Conservation (phyloP, 1,140 invertebrate species). For the Zaprionus taronus region DNA sequence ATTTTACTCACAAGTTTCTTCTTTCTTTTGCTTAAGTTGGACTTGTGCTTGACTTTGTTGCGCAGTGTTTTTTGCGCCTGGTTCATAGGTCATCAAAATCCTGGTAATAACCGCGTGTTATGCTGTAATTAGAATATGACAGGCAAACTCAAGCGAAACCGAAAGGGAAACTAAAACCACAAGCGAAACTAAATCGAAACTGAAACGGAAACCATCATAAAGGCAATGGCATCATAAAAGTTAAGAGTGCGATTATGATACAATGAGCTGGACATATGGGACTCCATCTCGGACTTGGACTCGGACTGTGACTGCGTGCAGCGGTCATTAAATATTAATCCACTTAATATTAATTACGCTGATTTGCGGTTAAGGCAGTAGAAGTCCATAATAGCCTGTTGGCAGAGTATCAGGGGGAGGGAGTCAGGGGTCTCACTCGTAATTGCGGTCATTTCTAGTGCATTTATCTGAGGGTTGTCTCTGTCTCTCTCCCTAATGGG, state of each 20-base stretch:
- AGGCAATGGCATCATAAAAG: slow-evolving; percentile 66
- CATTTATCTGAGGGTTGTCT: slow-evolving; percentile 50
- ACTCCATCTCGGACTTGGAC: slow-evolving; percentile 8
- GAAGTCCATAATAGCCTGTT: slow-evolving; percentile 26
- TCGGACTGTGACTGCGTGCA: slow-evolving; percentile 52
- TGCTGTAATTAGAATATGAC: slow-evolving; percentile 79
- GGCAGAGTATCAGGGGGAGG: neutral
- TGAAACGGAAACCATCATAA: slow-evolving; percentile 30
- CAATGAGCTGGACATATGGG: slow-evolving; percentile 31
- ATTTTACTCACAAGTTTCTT: too few species aligned
- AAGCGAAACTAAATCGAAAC: slow-evolving; percentile 15
- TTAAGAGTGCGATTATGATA: slow-evolving; percentile 72
- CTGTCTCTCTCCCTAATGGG: slow-evolving; percentile 12
- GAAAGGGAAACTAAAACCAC: slow-evolving; percentile 24
- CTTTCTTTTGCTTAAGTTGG: neutral
- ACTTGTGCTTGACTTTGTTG: neutral
- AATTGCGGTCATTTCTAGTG: slow-evolving; percentile 75
- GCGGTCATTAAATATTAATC: slow-evolving; percentile 82
- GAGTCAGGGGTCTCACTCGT: slow-evolving; percentile 15
- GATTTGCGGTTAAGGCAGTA: slow-evolving; percentile 59
- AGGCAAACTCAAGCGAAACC: slow-evolving; percentile 29
- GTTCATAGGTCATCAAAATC: slow-evolving; percentile 70
- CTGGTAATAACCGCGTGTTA: slow-evolving; percentile 75
- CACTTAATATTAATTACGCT: slow-evolving; percentile 83
- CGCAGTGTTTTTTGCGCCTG: neutral